Conservation (phyloP, 2,113 vertebrate species). For the Vimba vimba region DNA sequence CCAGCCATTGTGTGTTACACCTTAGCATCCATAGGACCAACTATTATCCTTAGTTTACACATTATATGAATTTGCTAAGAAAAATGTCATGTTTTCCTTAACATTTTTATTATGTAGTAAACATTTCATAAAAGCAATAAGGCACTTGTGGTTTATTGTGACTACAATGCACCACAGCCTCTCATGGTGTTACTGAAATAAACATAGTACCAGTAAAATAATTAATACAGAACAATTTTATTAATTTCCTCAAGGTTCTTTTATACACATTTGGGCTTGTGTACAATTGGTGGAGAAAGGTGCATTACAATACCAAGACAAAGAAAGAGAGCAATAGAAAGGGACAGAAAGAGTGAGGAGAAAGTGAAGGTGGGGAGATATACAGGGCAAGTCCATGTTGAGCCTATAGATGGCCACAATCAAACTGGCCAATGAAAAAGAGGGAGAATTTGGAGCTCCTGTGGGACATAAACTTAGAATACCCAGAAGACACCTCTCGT, state of each 20-base stretch:
- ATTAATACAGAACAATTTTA: constrained; percentile 55
- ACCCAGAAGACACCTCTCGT: constrained; percentile 4
- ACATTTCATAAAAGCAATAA: background rate
- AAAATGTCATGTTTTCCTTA: background rate
- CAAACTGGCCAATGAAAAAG: constrained; percentile 12
- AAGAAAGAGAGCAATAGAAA: constrained; percentile 21
- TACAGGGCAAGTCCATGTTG: constrained; percentile 17
- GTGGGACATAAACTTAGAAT: background rate
- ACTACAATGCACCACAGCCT: background rate
- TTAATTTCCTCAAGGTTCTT: constrained; percentile 49
- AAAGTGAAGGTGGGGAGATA: background rate
- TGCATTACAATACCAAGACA: constrained; percentile 36
- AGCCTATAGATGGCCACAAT: constrained; percentile 11
- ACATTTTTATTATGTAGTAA: background rate
- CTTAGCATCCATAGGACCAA: background rate
- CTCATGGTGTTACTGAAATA: background rate
- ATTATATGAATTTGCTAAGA: background rate
- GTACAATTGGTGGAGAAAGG: constrained; percentile 34
- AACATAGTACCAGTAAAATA: background rate
- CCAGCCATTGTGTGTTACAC: no score
- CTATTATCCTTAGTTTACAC: background rate
- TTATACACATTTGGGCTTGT: constrained; percentile 40
- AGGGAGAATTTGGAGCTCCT: background rate
- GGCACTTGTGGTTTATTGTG: background rate
- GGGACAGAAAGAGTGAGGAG: background rate